These are phyloP conservation scores for Carollia perspicillata DNA, from an alignment of 2,113 vertebrate genomes.

Conservation along the genomic window DNA sequence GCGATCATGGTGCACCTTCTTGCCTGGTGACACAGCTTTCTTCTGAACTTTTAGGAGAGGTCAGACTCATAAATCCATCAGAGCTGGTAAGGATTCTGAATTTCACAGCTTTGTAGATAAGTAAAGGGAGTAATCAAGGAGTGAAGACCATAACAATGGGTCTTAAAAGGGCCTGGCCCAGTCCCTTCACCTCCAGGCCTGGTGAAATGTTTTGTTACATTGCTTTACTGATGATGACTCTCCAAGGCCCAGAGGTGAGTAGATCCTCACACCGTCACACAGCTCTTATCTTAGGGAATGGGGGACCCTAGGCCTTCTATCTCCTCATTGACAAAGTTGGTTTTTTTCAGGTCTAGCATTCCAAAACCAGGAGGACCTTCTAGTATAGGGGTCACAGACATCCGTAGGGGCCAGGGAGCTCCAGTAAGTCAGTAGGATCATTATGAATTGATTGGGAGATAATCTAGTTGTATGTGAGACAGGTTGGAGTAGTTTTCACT, in stretches of 20 bases:
- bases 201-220: background rate
- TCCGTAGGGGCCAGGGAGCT: background rate
- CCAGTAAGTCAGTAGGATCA: background rate
- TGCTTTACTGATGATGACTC: background rate
- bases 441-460: background rate
- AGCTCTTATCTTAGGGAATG: background rate
- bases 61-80: background rate
- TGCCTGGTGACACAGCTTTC: background rate
- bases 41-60: background rate
- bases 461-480: background rate
- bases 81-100: background rate
- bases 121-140: background rate
- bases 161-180: too few species aligned
- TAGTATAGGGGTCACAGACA: background rate
- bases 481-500: background rate
- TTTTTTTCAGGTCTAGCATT: background rate
- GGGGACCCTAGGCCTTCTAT: background rate
- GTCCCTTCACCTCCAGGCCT: background rate
- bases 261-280: background rate
- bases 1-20: background rate
- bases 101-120: background rate
- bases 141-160: background rate
- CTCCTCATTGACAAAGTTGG: background rate
- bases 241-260: background rate
- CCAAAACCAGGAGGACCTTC: background rate